phyloP scores from a whole-genome alignment of 2,888 invertebrate species.

The Didymodactylos carnosus region DNA sequence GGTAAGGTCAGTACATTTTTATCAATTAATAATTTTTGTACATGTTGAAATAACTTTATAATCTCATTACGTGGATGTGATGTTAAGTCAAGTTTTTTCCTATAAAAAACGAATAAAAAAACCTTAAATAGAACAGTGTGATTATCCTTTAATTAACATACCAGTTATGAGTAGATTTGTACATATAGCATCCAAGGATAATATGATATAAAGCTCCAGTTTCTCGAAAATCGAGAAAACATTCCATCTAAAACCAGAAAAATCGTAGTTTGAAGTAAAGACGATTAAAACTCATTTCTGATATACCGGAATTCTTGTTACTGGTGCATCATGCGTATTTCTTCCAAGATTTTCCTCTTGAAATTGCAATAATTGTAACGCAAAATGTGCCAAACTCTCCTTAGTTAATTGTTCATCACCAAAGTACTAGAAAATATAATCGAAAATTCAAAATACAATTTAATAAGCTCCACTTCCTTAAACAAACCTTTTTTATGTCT shows the following conservation, averaged over 20 bases:
- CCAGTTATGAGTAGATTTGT: constrained; percentile 86
- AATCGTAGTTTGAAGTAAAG: no score
- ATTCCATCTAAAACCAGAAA: constrained; percentile 53
- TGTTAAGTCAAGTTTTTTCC: constrained; percentile 57
- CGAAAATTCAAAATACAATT: no score
- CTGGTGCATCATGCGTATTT: not conserved
- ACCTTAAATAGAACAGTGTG: no score
- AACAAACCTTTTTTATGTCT: not conserved
- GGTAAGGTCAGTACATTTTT: constrained; percentile 61
- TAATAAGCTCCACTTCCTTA: no score
- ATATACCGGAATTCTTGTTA: not conserved
- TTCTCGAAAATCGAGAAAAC: constrained; percentile 81
- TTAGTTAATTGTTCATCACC: not conserved
- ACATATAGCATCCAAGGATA: constrained; percentile 56
- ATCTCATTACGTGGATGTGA: constrained; percentile 75
- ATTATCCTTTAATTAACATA: constrained; percentile 18
- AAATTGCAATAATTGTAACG: constrained; percentile 11
- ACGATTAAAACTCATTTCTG: no score
- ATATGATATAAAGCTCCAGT: constrained; percentile 79
- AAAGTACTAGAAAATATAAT: no score
- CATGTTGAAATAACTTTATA: constrained; percentile 58
- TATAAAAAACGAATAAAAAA: constrained; percentile 15
- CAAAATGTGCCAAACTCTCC: not conserved
- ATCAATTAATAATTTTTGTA: constrained; percentile 51
- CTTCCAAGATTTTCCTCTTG: constrained; percentile 13